Evolutionary conservation across 2,888 invertebrate species (phyloP).

Genomic region (Melanchra persicariae): DNA sequence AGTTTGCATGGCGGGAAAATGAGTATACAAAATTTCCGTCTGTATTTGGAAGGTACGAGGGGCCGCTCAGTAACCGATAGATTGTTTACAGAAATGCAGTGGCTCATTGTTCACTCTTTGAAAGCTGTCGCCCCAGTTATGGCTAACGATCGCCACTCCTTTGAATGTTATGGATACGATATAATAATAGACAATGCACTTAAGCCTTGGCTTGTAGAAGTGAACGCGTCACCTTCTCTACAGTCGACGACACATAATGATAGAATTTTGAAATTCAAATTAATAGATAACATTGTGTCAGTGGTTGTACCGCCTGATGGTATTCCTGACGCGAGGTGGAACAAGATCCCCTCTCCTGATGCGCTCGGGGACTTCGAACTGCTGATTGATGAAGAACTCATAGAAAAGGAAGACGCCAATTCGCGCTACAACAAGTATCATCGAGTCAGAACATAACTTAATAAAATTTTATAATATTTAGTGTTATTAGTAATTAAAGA

Average conservation of each 20-base stretch:
- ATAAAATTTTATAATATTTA: neutral
- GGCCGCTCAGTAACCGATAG: conserved; percentile 97
- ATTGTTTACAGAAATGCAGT: conserved; percentile 97
- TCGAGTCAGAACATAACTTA: conserved; percentile 64
- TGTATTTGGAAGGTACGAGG: conserved; percentile 97
- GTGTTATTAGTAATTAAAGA: conserved; percentile 8
- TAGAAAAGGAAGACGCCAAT: conserved; percentile 91
- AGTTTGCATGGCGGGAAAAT: conserved; percentile 98
- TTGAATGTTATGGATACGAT: conserved; percentile 98
- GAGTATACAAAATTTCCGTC: conserved; percentile 97
- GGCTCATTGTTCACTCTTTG: conserved; percentile 98
- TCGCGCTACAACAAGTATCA: conserved; percentile 75
- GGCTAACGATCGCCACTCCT: conserved; percentile 98
- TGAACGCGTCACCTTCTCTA: conserved; percentile 98
- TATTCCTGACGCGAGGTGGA: conserved; percentile 97
- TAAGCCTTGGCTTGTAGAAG: conserved; percentile 98
- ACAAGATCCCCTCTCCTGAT: conserved; percentile 94
- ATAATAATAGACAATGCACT: conserved; percentile 98
- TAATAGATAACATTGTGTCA: conserved; percentile 98
- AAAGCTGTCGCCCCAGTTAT: conserved; percentile 98
- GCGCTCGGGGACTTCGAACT: conserved; percentile 96
- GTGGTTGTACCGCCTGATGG: conserved; percentile 97
- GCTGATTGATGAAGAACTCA: conserved; percentile 96
- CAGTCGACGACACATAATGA: conserved; percentile 98
- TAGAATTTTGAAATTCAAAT: conserved; percentile 97